Percentiles rank a stretch among this genome's conserved stretches.
Evolutionary conservation across 2,888 invertebrate genomes (phyloP).

Genomic region (Cryptocephalus moraei): DNA sequence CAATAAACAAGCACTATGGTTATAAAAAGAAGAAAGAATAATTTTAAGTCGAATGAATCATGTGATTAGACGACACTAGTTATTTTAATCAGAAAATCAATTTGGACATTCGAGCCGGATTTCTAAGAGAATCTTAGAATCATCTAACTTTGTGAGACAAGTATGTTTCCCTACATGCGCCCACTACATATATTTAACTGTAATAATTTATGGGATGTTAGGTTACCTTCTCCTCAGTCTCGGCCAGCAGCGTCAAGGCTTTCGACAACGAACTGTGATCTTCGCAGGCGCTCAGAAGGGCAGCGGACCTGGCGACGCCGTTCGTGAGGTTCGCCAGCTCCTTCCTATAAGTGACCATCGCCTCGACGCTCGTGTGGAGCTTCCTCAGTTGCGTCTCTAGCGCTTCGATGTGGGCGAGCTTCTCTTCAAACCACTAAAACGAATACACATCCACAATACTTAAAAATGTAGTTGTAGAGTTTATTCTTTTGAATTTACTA

Average conservation of each 20-base stretch:
- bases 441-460: not conserved
- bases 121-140: too few relatives aligned
- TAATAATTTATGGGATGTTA: too few relatives aligned
- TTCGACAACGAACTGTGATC: conserved; percentile 85
- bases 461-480: not conserved
- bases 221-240: conserved; percentile 65
- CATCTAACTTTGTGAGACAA: too few relatives aligned
- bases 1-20: too few relatives aligned
- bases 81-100: too few relatives aligned
- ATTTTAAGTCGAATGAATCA: too few relatives aligned
- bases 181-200: too few relatives aligned
- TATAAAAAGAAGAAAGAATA: too few relatives aligned
- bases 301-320: conserved; percentile 76
- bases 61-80: too few relatives aligned
- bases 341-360: conserved; percentile 75
- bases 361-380: conserved; percentile 77
- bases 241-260: conserved; percentile 82
- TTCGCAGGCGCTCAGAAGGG: conserved; percentile 85
- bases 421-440: conserved; percentile 96
- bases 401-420: conserved; percentile 80
- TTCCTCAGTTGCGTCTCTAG: conserved; percentile 82
- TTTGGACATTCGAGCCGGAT: too few relatives aligned
- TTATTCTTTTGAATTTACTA: not conserved
- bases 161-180: too few relatives aligned
- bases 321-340: conserved; percentile 73